Evolutionary conservation across 2,113 vertebrate species (phyloP), one percentile per base, ranked within the genome.

Genomic region (Erinaceus europaeus): DNA sequence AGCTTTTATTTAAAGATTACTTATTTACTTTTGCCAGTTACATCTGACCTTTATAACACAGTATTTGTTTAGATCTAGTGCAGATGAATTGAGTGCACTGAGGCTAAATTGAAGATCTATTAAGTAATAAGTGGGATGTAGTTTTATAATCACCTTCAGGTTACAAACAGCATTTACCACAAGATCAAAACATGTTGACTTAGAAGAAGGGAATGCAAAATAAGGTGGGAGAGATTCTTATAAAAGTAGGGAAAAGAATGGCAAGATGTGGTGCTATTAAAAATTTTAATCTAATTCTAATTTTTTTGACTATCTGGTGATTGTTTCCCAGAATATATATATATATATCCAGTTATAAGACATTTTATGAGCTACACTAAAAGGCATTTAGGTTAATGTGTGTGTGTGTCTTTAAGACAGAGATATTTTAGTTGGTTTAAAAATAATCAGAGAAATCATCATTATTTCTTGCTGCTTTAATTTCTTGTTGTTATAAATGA

Each of bases 31-130:
- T 2, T 91, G 40, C 57, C 61, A 93, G 25, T 88, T 82, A 90
- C 38, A 46, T 89, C 7, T 59, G 79, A 86, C 42, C 71, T 93
- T 91, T 94, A 67, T 71, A 79, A 71, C 62, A 72, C 12, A 32
- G 21, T 52, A 87, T 91, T 94, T 94, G 59, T 89, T 93, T 91
- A 78, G 79, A 92, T 86, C 42, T 71, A 86, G 15, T 80, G 15
- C 59, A 85, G 62, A 86, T 62, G 90, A 82, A 91, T 91, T 87
- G 82, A 93, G 59, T 78, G 44, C 17, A 76, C 74, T 44, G 36
- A 86, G 88, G 93, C 55, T 79, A 91, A 93, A 89, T 53, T 96
- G 78, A 95, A 93, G 83, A 91, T 90, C 72, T 84, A 92, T 91
- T 86, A 89, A 94, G 61, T 84, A 88, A 90, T 93, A 44, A 94